Evolutionary conservation across 2,888 invertebrate species (phyloP).

Genomic region (Xylocampa areola): DNA sequence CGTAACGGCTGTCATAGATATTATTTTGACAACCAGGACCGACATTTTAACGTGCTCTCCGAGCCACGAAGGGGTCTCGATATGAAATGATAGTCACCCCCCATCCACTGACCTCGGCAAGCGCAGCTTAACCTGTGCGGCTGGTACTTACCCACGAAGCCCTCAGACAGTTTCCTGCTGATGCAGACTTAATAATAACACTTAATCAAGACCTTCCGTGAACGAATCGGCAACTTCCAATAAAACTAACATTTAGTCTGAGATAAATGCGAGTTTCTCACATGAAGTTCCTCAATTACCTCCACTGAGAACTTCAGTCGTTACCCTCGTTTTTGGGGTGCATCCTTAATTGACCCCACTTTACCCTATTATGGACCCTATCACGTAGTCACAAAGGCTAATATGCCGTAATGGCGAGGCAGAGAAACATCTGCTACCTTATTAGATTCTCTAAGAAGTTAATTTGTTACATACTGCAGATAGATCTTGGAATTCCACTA

Average conservation of each 20-base stretch:
- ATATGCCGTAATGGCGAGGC: constrained; percentile 8
- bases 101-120: too few species aligned
- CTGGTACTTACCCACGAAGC: too few species aligned
- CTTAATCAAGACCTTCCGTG: constrained; percentile 5
- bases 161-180: too few species aligned
- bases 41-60: too few species aligned
- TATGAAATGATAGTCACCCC: too few species aligned
- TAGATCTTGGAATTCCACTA: constrained; percentile 35
- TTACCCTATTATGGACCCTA: constrained; percentile 28
- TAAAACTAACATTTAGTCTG: constrained; percentile 51
- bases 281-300: constrained; percentile 56
- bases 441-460: constrained; percentile 55
- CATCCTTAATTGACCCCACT: constrained; percentile 60
- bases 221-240: constrained; percentile 16
- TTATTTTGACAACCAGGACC: too few species aligned
- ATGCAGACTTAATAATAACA: neutral
- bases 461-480: constrained; percentile 53
- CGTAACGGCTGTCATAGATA: too few species aligned
- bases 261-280: constrained; percentile 47
- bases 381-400: constrained; percentile 5
- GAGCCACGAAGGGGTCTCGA: too few species aligned
- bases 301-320: constrained; percentile 60
- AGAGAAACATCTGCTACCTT: constrained; percentile 48
- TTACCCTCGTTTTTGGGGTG: constrained; percentile 68
- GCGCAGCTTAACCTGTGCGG: too few species aligned